phyloP scores from a whole-genome alignment of 2,888 invertebrate species.

The Melangyna quadrimaculata region DNA sequence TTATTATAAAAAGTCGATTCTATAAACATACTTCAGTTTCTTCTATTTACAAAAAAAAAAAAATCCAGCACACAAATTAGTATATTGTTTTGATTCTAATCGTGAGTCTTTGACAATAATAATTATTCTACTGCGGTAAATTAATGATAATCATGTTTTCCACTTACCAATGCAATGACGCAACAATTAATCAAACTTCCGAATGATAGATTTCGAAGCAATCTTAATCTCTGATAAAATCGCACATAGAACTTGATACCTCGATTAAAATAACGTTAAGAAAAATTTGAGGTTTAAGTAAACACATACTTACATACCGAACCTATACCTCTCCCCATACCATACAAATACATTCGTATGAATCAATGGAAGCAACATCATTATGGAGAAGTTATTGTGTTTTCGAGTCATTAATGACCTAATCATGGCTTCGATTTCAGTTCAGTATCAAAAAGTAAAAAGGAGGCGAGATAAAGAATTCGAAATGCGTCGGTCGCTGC shows the following conservation, averaged over 20 bases:
- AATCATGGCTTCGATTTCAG: conserved; percentile 65
- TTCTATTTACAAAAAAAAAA: neutral
- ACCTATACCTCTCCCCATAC: neutral
- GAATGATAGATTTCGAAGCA: conserved; percentile 60
- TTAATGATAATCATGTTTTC: conserved; percentile 45
- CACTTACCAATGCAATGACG: conserved; percentile 14
- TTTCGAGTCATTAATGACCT: conserved; percentile 68
- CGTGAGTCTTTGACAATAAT: conserved; percentile 35
- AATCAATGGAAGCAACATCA: conserved; percentile 56
- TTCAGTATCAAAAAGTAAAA: conserved; percentile 45
- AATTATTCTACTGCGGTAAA: conserved; percentile 30
- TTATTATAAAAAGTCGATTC: neutral
- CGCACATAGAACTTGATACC: conserved; percentile 56
- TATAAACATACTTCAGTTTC: neutral
- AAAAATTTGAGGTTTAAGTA: neutral
- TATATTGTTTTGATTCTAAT: conserved; percentile 50
- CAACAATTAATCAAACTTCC: conserved; percentile 59
- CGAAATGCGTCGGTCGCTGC: neutral
- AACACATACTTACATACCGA: neutral
- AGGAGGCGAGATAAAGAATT: conserved; percentile 57
- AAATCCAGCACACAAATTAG: conserved; percentile 25
- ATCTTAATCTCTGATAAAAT: conserved; percentile 60
- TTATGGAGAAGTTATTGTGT: conserved; percentile 68
- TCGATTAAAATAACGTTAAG: conserved; percentile 15
- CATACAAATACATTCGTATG: conserved; percentile 18